A percentile compares a stretch with the other conserved stretches of the same genome.
Conservation (phyloP, 2,113 vertebrate species). For the Perca fluviatilis region DNA sequence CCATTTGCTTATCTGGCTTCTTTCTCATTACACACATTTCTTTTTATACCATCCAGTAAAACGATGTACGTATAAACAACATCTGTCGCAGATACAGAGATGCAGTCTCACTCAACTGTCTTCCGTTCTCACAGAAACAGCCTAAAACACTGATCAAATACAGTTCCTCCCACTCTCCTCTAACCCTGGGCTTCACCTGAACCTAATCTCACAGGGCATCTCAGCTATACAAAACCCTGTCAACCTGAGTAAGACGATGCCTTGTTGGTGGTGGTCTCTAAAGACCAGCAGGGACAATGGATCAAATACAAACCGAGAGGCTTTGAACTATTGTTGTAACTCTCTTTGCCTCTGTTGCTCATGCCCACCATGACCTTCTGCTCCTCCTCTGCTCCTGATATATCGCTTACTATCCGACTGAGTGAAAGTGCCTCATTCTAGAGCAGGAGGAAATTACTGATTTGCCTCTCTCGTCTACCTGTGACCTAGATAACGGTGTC, state of each 20-base stretch:
- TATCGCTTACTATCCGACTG: conserved; percentile 19
- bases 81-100: conserved; percentile 25
- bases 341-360: conserved; percentile 60
- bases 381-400: conserved; percentile 56
- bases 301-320: conserved; percentile 79
- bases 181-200: conserved; percentile 69
- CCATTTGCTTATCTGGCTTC: conserved; percentile 52
- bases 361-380: conserved; percentile 53
- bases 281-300: conserved; percentile 80
- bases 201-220: conserved; percentile 76
- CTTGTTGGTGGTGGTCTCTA: conserved; percentile 80
- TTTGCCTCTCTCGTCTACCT: conserved; percentile 51
- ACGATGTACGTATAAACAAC: conserved; percentile 23
- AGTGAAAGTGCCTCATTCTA: conserved; percentile 72
- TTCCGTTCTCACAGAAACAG: conserved; percentile 24
- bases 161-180: conserved; percentile 39
- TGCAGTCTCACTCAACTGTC: conserved; percentile 3
- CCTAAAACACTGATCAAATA: conserved; percentile 51
- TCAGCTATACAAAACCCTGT: conserved; percentile 72
- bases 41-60: conserved; percentile 11
- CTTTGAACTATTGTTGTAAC: conserved; percentile 83
- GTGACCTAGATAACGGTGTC: conserved; percentile 52
- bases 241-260: conserved; percentile 82
- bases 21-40: conserved; percentile 13
- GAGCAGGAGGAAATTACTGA: conserved; percentile 44